Percentiles rank a stretch among this genome's conserved stretches.
Evolutionary conservation across 2,888 invertebrate genomes (phyloP).

Genomic region (Eugnorisma glareosa): DNA sequence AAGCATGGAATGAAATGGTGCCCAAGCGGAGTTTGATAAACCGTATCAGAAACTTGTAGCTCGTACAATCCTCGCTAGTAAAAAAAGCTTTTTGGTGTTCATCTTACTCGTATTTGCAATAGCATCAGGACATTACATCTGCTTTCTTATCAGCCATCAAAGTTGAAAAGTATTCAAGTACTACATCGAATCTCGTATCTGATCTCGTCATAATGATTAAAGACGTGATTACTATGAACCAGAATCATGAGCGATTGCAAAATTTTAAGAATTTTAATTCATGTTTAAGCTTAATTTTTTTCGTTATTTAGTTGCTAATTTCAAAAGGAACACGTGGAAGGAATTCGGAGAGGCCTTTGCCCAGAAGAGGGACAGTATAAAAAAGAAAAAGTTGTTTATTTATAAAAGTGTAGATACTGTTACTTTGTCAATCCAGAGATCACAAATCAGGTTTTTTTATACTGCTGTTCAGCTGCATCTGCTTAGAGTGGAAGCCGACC

Average conservation of each 20-base stretch:
- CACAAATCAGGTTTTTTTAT: background rate
- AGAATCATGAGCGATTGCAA: background rate
- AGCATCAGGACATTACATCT: conserved; percentile 3
- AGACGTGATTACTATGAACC: background rate
- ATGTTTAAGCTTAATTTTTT: background rate
- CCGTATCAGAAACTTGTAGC: background rate
- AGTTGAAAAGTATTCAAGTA: conserved; percentile 39
- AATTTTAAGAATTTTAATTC: background rate
- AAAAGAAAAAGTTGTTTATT: background rate
- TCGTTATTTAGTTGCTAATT: background rate
- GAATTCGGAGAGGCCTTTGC: too few species aligned
- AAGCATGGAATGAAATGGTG: too few species aligned
- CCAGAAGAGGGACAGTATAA: too few species aligned
- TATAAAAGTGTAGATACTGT: background rate
- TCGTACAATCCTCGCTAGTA: background rate
- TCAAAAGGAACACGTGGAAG: too few species aligned
- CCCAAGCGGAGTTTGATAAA: background rate
- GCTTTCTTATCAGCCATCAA: conserved; percentile 14
- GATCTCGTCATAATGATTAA: conserved; percentile 33
- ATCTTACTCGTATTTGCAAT: conserved; percentile 41
- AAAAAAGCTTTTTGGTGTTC: background rate
- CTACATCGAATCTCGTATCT: conserved; percentile 24
- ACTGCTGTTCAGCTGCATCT: background rate
- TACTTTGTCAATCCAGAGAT: background rate
- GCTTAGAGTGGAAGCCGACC: background rate